These are phyloP conservation scores for Ceratina japonica DNA, from an alignment of 1,140 invertebrate genomes.

Conservation along the genomic window DNA sequence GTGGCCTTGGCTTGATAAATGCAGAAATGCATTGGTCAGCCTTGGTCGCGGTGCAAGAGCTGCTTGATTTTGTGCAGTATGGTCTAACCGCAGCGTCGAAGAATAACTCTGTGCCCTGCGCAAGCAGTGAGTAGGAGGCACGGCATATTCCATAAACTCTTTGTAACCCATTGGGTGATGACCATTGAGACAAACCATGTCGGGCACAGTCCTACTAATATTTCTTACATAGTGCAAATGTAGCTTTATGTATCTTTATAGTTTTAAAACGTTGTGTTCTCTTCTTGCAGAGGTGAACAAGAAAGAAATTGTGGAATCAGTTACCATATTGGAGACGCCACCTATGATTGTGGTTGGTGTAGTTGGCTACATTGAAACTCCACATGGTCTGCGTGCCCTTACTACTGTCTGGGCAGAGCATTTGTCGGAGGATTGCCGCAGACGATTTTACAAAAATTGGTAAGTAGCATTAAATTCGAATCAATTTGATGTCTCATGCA, in stretches of 20 bases:
- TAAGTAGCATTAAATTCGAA: constrained; percentile 78
- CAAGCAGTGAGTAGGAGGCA: constrained; percentile 76
- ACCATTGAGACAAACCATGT: constrained; percentile 87
- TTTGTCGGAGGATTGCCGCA: constrained; percentile 97
- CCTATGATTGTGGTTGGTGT: constrained; percentile 99
- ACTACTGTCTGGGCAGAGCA: constrained; percentile 99
- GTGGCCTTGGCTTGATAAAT: constrained; percentile 54
- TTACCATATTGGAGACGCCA: constrained; percentile 98
- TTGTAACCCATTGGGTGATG: constrained; percentile 84
- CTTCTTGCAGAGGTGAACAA: constrained; percentile 95
- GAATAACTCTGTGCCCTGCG: constrained; percentile 76
- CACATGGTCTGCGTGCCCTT: constrained; percentile 95
- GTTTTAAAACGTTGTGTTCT: neutral
- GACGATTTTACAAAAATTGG: constrained; percentile 99
- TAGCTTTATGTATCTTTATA: neutral
- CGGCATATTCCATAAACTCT: constrained; percentile 86
- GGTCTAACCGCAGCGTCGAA: constrained; percentile 68
- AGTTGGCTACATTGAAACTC: constrained; percentile 99
- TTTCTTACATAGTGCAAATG: neutral
- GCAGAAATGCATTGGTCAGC: constrained; percentile 57
- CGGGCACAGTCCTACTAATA: constrained; percentile 78
- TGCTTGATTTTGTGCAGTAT: constrained; percentile 71
- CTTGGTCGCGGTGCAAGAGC: constrained; percentile 72
- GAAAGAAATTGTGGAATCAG: constrained; percentile 99
- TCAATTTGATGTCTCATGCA: neutral